phyloP scores from a whole-genome alignment of 2,797 vertebrate genomes.

The Silurus aristotelis region DNA sequence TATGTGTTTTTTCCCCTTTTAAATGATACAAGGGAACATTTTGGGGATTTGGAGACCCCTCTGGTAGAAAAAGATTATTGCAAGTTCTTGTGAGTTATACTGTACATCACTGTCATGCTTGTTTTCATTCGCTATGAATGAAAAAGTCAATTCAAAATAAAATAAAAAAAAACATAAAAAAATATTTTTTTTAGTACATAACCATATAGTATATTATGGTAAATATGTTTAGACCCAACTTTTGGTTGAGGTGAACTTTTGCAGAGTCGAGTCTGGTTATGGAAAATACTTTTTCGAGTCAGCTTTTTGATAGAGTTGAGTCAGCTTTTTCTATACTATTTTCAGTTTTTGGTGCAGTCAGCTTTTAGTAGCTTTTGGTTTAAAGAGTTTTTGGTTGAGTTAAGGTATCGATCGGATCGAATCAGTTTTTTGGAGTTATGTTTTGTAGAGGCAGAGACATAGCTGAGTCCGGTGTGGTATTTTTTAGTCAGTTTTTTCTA shows the following conservation, averaged over 20 bases:
- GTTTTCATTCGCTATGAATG: neutral
- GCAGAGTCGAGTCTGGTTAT: neutral
- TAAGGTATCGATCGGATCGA: neutral
- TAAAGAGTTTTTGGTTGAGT: too few relatives aligned
- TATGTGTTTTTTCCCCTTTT: too few relatives aligned
- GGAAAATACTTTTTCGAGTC: too few relatives aligned
- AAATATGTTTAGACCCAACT: neutral
- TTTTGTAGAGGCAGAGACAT: neutral
- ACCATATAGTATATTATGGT: neutral
- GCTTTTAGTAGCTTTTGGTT: neutral
- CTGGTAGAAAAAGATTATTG: neutral
- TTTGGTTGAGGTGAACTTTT: neutral
- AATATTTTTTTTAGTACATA: neutral
- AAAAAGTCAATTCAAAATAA: neutral
- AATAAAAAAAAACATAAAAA: neutral
- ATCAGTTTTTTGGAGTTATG: neutral
- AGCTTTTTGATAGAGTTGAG: neutral
- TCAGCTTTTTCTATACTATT: neutral
- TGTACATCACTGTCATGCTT: neutral
- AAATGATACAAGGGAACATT: neutral
- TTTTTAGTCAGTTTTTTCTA: neutral
- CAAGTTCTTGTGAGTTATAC: neutral
- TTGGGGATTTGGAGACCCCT: conserved; percentile 15
- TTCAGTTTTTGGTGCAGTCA: too few relatives aligned
- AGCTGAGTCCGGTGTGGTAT: too few relatives aligned